Evolutionary conservation across 2,888 invertebrate genomes (phyloP), one percentile per base, ranked within the genome.

Genomic region (Phorcus lineatus): DNA sequence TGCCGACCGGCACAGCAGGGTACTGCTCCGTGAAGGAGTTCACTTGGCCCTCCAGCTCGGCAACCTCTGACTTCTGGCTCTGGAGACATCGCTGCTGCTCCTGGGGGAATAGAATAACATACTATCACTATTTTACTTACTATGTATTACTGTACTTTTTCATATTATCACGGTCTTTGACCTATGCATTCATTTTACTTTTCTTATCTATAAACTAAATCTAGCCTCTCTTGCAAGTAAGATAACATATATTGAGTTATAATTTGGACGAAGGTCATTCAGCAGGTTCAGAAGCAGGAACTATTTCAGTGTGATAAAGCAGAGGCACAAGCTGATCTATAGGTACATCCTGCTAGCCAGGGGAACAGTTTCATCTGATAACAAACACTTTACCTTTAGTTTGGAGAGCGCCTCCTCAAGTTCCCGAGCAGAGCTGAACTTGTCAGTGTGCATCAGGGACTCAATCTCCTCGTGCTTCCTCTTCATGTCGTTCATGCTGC

Each of bases 371-470:
- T n/a, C n/a, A 36, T 36, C 7, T 36, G 36, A 2, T n/a, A 36
- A 36, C 4, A 4, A 16, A 16, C 28, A 22, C 40, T 62, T 13
- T 55, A 88, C 88, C 86, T 84, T 82, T 22, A 88, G 82, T 4
- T 74, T 52, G 11, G 16, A 57, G 3, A 87, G 78, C 19, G 85
- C 83, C 19, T 79, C 53, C 70, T 84, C 74, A 19, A 89, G 80
- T 9, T 88, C 86, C 17, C 84, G 84, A 17, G 84, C 77, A 47
- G 83, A 83, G 31, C 82, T 85, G 78, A 87, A 88, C 66, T 81
- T 82, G 19, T 85, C 84, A 19, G 79, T 70, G 9, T 76, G 53
- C 40, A 84, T 53, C 31, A 81, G 81, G 22, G 80, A 74, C 17
- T 81, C 76, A 13, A 83, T 79, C 40, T 82, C 82, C 40, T 80